These are phyloP conservation scores for Lithobates sylvaticus DNA, from an alignment of 2,797 vertebrate species.

Conservation along the genomic window DNA sequence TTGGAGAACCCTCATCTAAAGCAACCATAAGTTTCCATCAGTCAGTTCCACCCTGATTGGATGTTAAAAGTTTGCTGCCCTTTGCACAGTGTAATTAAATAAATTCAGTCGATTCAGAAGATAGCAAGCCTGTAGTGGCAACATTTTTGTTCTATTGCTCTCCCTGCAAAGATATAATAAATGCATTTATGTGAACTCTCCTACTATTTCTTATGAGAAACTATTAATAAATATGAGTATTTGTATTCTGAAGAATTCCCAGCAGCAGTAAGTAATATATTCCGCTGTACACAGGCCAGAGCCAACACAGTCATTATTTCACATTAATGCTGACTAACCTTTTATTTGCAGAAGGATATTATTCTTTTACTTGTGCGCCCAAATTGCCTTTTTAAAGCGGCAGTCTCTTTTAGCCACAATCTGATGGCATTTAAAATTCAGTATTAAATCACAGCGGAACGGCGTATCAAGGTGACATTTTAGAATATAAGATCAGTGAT, in stretches of 20 bases:
- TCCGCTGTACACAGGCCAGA: slow-evolving; percentile 23
- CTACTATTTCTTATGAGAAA: slow-evolving; percentile 28
- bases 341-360: slow-evolving; percentile 36
- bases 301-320: slow-evolving; percentile 41
- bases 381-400: slow-evolving; percentile 45
- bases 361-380: slow-evolving; percentile 17
- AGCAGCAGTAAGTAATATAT: slow-evolving; percentile 24
- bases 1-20: too few relatives aligned
- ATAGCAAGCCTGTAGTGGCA: not conserved
- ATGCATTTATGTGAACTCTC: slow-evolving; percentile 37
- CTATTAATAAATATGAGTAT: slow-evolving; percentile 49
- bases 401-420: not conserved
- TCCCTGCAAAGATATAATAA: slow-evolving; percentile 12
- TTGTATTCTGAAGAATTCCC: slow-evolving; percentile 45
- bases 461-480: slow-evolving; percentile 30
- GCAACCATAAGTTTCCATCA: too few relatives aligned
- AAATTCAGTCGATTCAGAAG: not conserved
- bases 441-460: slow-evolving; percentile 12
- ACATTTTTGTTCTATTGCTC: slow-evolving; percentile 18
- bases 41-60: too few relatives aligned
- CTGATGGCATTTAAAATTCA: slow-evolving; percentile 21
- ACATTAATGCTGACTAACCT: slow-evolving; percentile 51
- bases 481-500: slow-evolving; percentile 27
- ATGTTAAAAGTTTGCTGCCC: not conserved
- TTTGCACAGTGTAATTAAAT: not conserved